phyloP scores from a whole-genome alignment of 2,113 vertebrate species.

The Hyaena hyaena region DNA sequence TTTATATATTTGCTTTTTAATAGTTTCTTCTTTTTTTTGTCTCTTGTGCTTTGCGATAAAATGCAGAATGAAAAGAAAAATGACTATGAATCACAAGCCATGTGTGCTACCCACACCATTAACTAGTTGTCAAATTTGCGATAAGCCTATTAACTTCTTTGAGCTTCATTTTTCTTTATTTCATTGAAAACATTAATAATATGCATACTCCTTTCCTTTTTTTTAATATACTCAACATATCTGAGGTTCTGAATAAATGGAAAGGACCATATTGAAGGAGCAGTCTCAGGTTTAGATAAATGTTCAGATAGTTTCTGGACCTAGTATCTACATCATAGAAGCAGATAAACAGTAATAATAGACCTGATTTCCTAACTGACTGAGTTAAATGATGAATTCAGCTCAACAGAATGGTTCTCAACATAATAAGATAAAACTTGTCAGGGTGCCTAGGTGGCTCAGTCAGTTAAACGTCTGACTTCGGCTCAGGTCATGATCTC shows the following conservation, averaged over 20 bases:
- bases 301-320: not conserved
- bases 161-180: slow-evolving; percentile 33
- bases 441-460: no score
- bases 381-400: not conserved
- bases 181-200: slow-evolving; percentile 32
- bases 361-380: not conserved
- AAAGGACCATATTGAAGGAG: not conserved
- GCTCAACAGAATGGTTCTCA: not conserved
- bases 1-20: slow-evolving; percentile 55
- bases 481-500: no score
- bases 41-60: slow-evolving; percentile 32
- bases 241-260: not conserved
- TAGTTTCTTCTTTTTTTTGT: slow-evolving; percentile 23
- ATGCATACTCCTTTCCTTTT: not conserved
- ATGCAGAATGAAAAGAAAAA: not conserved
- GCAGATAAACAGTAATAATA: not conserved
- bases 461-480: no score
- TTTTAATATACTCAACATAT: not conserved
- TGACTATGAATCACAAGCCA: not conserved
- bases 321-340: not conserved
- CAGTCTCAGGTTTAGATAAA: not conserved
- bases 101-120: not conserved
- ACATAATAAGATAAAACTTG: not conserved
- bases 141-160: not conserved
- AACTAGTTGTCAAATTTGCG: slow-evolving; percentile 17